Evolutionary conservation across 2,797 vertebrate genomes (phyloP), one percentile per base, ranked within the genome.

Genomic region (Anguilla obscura): DNA sequence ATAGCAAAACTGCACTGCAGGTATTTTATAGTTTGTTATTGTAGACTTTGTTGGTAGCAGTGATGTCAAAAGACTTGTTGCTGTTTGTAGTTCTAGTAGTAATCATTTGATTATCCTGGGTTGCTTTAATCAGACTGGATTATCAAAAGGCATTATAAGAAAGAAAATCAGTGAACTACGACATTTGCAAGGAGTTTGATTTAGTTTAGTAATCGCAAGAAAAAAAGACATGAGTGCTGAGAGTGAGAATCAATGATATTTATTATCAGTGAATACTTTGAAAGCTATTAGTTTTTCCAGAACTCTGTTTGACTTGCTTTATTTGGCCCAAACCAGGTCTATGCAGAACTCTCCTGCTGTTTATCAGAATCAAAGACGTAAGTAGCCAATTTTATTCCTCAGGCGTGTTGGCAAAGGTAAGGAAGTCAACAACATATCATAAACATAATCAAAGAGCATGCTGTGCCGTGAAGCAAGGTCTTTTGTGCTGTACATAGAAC

Each of bases 311-410:
- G 18, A 82, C 79, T 18, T 76, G 74, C 24, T 48, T 82, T 24
- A 82, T 50, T 82, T 82, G 45, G 40, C 21, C 45, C 79, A 48
- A 45, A 45, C 24, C 45, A 99, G 99, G 93, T 99, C 96, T 86
- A 94, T 99, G 95, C 98, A 99, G 92, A 98, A 96, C 94, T 98
- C 98, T 24, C 95, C 96, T 0, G 93, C 96, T 63, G 94, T 98
- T 93, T 94, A 96, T 93, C 93, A 95, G 86, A 96, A 94, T 96
- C 98, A 99, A 89, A 97, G 97, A 93, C 91, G 98, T 99, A 95
- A 96, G 97, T 97, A n/a, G 79, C 76, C 48, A 0, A 2, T 82
- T 50, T 48, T 50, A 48, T 82, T 45, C 18, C 21, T 82, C 24
- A 24, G 21, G 45, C 4, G 3, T 82, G 40, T n/a, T 45, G 36